Conservation (phyloP, 2,888 invertebrate genomes). For the Sarcophaga carnaria region DNA sequence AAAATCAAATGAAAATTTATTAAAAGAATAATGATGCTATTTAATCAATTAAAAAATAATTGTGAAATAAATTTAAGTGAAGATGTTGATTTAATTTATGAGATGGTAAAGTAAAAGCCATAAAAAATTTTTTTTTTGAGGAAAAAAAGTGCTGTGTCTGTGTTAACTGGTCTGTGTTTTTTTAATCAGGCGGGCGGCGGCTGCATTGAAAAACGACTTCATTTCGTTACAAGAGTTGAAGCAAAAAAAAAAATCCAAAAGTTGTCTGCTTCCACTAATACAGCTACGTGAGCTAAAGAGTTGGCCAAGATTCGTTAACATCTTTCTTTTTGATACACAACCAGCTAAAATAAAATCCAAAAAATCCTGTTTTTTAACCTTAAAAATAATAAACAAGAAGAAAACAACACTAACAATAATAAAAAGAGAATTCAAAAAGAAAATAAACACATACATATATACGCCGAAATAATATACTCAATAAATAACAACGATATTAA, state of each 20-base stretch:
- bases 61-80: slow-evolving; percentile 18
- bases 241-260: slow-evolving; percentile 29
- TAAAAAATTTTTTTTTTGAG: slow-evolving; percentile 30
- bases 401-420: slow-evolving; percentile 29
- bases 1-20: slow-evolving; percentile 29
- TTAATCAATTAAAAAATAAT: slow-evolving; percentile 52
- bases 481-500: slow-evolving; percentile 6
- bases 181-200: slow-evolving; percentile 61
- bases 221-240: slow-evolving; percentile 55
- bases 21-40: not conserved
- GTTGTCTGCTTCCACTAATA: slow-evolving; percentile 20
- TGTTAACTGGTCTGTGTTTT: slow-evolving; percentile 17
- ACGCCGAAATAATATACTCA: slow-evolving; percentile 6
- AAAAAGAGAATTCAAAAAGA: not conserved
- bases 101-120: slow-evolving; percentile 36
- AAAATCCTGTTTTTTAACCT: slow-evolving; percentile 66
- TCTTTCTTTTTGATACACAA: slow-evolving; percentile 35
- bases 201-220: slow-evolving; percentile 60
- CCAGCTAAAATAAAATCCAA: slow-evolving; percentile 10
- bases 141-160: slow-evolving; percentile 40
- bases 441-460: slow-evolving; percentile 23
- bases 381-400: slow-evolving; percentile 37
- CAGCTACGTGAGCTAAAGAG: slow-evolving; percentile 37
- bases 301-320: slow-evolving; percentile 38
- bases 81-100: slow-evolving; percentile 5